Percentiles rank a stretch among this genome's conserved stretches.
Conservation (phyloP, 2,888 invertebrate species). For the Amphipoea lucens region DNA sequence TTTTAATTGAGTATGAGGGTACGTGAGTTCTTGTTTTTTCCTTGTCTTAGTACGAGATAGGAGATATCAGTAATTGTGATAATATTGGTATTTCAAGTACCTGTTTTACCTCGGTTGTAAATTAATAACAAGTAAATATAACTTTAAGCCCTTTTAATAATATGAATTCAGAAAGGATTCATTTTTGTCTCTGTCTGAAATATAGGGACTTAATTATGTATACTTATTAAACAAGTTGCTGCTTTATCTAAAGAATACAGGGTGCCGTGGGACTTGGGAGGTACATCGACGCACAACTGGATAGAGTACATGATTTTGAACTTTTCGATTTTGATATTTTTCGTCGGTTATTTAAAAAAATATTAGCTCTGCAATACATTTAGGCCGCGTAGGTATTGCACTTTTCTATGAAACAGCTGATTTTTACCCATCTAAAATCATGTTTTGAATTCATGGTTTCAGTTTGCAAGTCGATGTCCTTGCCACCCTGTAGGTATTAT, state of each 20-base stretch:
- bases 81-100: constrained; percentile 33
- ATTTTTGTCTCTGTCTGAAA: not conserved
- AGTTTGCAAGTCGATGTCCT: not conserved
- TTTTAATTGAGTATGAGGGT: constrained; percentile 14
- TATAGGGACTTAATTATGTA: not conserved
- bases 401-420: not conserved
- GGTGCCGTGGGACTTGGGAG: too few species aligned
- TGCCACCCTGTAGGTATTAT: not conserved
- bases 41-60: constrained; percentile 27
- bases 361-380: too few species aligned
- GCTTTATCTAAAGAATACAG: not conserved
- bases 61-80: constrained; percentile 52
- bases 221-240: not conserved
- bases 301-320: too few species aligned
- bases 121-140: constrained; percentile 27
- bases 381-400: too few species aligned
- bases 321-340: too few species aligned
- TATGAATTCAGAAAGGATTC: not conserved
- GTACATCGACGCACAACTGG: too few species aligned
- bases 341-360: too few species aligned
- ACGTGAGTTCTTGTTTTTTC: constrained; percentile 20
- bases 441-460: not conserved
- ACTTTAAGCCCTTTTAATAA: constrained; percentile 7
- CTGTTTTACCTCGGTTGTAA: constrained; percentile 43
- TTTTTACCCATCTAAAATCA: not conserved